phyloP scores from a whole-genome alignment of 1,140 invertebrate species.

The Drosophila pandora region DNA sequence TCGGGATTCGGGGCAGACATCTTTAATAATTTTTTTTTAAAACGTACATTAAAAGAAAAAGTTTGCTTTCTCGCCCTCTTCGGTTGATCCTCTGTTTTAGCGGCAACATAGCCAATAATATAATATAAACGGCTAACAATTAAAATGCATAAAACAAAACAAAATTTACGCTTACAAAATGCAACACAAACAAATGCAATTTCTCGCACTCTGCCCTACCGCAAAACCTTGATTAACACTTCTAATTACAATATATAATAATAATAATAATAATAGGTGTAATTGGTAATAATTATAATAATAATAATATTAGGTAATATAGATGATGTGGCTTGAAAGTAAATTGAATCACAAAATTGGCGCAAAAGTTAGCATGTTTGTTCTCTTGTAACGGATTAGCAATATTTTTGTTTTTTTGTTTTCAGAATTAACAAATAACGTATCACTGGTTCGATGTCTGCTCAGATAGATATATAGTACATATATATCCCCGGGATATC shows the following conservation, averaged over 20 bases:
- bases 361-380: slow-evolving; percentile 64
- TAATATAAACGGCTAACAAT: slow-evolving; percentile 74
- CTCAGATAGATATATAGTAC: slow-evolving; percentile 18
- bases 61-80: slow-evolving; percentile 21
- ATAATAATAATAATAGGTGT: slow-evolving; percentile 28
- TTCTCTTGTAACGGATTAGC: slow-evolving; percentile 36
- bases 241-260: slow-evolving; percentile 27
- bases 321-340: slow-evolving; percentile 54
- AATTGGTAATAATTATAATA: slow-evolving; percentile 22
- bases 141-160: slow-evolving; percentile 81
- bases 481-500: slow-evolving; percentile 42
- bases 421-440: slow-evolving; percentile 60
- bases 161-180: slow-evolving; percentile 62
- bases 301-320: slow-evolving; percentile 35
- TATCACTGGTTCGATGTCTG: slow-evolving; percentile 78
- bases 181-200: slow-evolving; percentile 56
- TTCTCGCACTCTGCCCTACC: slow-evolving; percentile 53
- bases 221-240: slow-evolving; percentile 31
- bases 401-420: slow-evolving; percentile 4
- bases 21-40: slow-evolving; percentile 49
- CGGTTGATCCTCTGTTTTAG: slow-evolving; percentile 10
- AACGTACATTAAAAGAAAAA: slow-evolving; percentile 72
- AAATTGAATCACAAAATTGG: slow-evolving; percentile 75
- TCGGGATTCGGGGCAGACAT: slow-evolving; percentile 23
- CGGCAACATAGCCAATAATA: slow-evolving; percentile 51